phyloP scores from a whole-genome alignment of 2,888 invertebrate genomes.

The Volucella inflata region DNA sequence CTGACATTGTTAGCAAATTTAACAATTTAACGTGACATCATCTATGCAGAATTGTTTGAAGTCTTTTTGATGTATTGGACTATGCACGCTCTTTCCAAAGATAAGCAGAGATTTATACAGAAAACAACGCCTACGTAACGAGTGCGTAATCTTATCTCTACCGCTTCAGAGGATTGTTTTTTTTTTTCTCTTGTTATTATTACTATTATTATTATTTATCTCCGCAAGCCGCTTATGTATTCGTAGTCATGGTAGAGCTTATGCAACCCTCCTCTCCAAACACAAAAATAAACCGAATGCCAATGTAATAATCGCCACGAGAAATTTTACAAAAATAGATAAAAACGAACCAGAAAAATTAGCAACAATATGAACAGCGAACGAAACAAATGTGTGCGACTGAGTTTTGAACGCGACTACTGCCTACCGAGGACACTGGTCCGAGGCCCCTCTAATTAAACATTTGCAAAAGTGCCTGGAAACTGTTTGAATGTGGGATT shows the following conservation, averaged over 20 bases:
- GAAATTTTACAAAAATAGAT: conserved; percentile 69
- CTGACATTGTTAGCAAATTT: conserved; percentile 39
- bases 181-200: not conserved
- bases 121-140: conserved; percentile 35
- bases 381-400: not conserved
- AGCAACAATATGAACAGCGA: conserved; percentile 1
- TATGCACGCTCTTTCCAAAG: not conserved
- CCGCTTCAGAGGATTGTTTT: conserved; percentile 21
- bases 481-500: too few relatives aligned
- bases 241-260: conserved; percentile 34
- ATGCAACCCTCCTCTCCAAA: conserved; percentile 65
- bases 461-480: too few relatives aligned
- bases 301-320: conserved; percentile 49
- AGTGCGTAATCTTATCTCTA: conserved; percentile 55
- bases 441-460: conserved; percentile 9
- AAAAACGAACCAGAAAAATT: conserved; percentile 2
- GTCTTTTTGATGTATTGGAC: too few relatives aligned
- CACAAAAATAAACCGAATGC: conserved; percentile 47
- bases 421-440: conserved; percentile 33
- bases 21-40: conserved; percentile 65
- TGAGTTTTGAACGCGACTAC: not conserved
- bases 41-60: conserved; percentile 23
- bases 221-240: not conserved
- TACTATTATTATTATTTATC: not conserved
- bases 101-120: conserved; percentile 1